Evolutionary conservation across 2,113 vertebrate species (phyloP).

Genomic region (Mastomys coucha): DNA sequence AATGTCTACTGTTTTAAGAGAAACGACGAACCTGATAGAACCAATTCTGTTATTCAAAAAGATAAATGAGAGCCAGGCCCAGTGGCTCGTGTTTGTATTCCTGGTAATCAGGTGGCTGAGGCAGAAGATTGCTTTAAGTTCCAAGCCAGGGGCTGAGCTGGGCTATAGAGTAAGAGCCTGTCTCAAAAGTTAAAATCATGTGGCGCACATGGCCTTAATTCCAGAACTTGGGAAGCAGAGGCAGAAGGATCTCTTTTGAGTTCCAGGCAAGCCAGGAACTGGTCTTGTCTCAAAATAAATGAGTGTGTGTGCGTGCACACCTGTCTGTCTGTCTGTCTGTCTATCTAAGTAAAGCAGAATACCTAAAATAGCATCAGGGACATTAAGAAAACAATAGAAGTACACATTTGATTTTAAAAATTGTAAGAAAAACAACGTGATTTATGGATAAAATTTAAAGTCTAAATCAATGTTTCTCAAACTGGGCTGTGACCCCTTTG

Average conservation of each 20-base stretch:
- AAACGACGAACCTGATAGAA: neutral
- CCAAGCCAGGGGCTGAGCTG: neutral
- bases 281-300: neutral
- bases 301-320: neutral
- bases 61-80: neutral
- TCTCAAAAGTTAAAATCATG: neutral
- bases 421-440: neutral
- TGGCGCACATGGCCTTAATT: neutral
- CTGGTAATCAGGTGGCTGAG: neutral
- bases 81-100: neutral
- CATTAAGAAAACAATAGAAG: neutral
- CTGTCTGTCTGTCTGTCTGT: neutral
- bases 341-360: neutral
- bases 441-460: conserved; percentile 31
- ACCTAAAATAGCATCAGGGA: neutral
- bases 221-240: neutral
- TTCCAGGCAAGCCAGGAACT: neutral
- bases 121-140: neutral
- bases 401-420: conserved; percentile 32
- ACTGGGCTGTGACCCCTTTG: neutral
- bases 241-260: neutral
- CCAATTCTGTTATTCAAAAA: conserved; percentile 5
- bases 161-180: neutral
- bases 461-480: neutral
- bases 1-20: neutral